Conservation (phyloP, 2,113 vertebrate species). For the Pheucticus melanocephalus region DNA sequence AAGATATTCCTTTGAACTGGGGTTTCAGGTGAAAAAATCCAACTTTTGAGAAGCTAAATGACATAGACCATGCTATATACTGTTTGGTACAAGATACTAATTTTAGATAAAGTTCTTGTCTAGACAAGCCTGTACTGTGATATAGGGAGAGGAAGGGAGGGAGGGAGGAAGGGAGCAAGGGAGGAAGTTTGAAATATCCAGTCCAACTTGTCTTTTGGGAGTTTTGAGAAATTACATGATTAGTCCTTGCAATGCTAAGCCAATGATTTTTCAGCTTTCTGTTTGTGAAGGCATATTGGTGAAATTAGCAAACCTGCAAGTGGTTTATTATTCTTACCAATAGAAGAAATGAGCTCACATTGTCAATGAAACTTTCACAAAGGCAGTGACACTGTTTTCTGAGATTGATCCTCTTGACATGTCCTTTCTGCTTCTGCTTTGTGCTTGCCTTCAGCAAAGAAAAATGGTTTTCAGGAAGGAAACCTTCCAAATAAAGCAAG, state of each 20-base stretch:
- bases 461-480: neutral
- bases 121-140: neutral
- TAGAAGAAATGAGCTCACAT: neutral
- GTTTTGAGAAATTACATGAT: neutral
- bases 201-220: neutral
- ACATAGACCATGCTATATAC: neutral
- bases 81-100: neutral
- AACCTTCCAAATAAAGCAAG: neutral
- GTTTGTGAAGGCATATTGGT: neutral
- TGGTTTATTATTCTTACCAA: neutral
- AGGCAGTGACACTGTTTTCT: neutral
- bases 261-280: neutral
- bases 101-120: neutral
- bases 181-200: neutral
- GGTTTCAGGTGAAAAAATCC: conserved; percentile 77
- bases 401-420: neutral
- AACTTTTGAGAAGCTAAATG: neutral
- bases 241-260: neutral
- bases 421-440: neutral
- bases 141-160: neutral
- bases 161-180: neutral
- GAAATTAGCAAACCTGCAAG: neutral
- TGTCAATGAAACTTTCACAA: neutral
- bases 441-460: neutral
- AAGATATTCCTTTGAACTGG: conserved; percentile 86